Conservation (phyloP, 2,888 invertebrate genomes). For the Chrysodeixis includens region DNA sequence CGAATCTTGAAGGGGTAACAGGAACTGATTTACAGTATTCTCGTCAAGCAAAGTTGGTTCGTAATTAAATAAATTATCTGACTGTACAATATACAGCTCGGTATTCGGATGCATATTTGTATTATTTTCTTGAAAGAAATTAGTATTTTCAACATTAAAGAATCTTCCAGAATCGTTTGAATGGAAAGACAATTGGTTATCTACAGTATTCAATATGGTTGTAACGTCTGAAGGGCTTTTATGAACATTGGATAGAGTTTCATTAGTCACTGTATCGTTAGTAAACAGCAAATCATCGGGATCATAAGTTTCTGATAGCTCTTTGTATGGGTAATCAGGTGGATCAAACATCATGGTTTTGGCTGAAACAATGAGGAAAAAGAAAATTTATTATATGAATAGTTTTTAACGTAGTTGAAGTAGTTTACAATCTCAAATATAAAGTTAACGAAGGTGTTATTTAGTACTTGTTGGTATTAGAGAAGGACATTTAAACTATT, state of each 20-base stretch:
- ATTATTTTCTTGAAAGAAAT: conserved; percentile 56
- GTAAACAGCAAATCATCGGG: conserved; percentile 75
- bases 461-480: too few species aligned
- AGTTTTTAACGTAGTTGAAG: too few species aligned
- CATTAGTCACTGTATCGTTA: conserved; percentile 57
- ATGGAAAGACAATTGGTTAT: conserved; percentile 72
- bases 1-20: conserved; percentile 75
- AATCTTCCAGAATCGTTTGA: conserved; percentile 75
- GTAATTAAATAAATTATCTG: conserved; percentile 77
- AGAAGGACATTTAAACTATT: too few species aligned
- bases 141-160: conserved; percentile 71
- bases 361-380: conserved; percentile 50
- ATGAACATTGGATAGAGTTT: conserved; percentile 32
- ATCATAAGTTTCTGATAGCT: conserved; percentile 78
- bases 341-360: conserved; percentile 84
- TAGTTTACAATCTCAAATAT: too few species aligned
- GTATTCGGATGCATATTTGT: conserved; percentile 59
- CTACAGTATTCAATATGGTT: conserved; percentile 63
- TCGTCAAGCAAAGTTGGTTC: conserved; percentile 82
- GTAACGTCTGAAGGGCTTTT: conserved; percentile 43
- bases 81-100: conserved; percentile 71
- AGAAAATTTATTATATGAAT: neutral
- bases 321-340: conserved; percentile 84
- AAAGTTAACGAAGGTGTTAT: too few species aligned
- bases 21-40: conserved; percentile 83